Percentiles rank a stretch among this genome's conserved stretches.
Evolutionary conservation across 2,888 invertebrate species (phyloP).

Genomic region (Euspilapteryx auroguttella): DNA sequence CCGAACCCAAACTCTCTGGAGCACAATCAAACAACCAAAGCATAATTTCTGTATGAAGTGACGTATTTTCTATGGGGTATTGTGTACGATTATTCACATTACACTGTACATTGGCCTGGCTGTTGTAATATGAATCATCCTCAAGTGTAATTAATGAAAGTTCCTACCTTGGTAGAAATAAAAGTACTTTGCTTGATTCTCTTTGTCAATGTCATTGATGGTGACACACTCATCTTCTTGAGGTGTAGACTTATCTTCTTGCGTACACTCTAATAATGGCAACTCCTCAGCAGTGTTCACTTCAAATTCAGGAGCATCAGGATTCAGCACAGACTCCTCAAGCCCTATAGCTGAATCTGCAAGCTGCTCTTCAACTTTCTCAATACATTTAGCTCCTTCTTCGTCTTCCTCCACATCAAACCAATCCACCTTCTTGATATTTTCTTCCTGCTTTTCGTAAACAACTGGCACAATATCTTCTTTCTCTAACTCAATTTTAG

Average conservation of each 20-base stretch:
- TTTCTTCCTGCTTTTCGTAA: slow-evolving; percentile 27
- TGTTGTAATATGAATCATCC: too few relatives aligned
- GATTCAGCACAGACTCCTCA: slow-evolving; percentile 28
- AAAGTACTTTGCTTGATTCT: slow-evolving; percentile 62
- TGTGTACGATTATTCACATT: too few relatives aligned
- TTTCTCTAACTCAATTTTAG: slow-evolving; percentile 12
- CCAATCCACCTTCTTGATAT: slow-evolving; percentile 38
- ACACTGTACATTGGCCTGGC: too few relatives aligned
- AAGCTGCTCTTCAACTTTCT: slow-evolving; percentile 23
- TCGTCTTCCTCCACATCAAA: slow-evolving; percentile 29
- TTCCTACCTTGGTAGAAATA: slow-evolving; percentile 81
- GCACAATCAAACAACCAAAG: too few relatives aligned
- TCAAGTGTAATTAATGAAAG: too few relatives aligned
- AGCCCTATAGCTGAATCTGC: slow-evolving; percentile 16
- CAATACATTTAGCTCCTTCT: slow-evolving; percentile 33
- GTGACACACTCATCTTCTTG: slow-evolving; percentile 15
- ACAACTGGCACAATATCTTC: slow-evolving; percentile 13
- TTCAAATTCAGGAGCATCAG: slow-evolving; percentile 31
- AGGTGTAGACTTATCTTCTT: slow-evolving; percentile 12
- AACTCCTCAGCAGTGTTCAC: slow-evolving; percentile 24
- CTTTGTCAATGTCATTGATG: slow-evolving; percentile 32
- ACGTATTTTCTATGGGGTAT: too few relatives aligned
- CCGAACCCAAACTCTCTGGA: too few relatives aligned
- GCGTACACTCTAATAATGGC: slow-evolving; percentile 21
- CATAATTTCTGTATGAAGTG: too few relatives aligned